phyloP scores from a whole-genome alignment of 2,797 vertebrate genomes.

The Sebastes nivosus region DNA sequence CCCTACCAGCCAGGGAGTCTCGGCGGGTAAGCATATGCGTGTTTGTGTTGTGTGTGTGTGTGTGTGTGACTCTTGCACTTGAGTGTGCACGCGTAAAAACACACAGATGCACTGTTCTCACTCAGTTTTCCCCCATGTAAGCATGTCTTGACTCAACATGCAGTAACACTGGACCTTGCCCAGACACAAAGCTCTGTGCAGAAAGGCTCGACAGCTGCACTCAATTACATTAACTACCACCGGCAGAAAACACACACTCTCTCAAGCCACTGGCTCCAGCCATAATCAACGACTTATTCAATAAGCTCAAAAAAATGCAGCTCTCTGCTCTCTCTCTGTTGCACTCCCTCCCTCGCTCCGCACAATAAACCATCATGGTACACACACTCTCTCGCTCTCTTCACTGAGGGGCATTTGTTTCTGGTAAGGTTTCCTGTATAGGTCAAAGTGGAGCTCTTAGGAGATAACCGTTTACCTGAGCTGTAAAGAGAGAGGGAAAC shows the following conservation, averaged over 20 bases:
- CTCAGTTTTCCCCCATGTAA: slow-evolving; percentile 62
- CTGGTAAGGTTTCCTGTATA: slow-evolving; percentile 33
- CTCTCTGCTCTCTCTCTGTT: slow-evolving; percentile 45
- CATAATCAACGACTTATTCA: slow-evolving; percentile 78
- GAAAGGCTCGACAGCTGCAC: slow-evolving; percentile 76
- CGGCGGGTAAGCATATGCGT: slow-evolving; percentile 35
- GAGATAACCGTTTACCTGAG: slow-evolving; percentile 45
- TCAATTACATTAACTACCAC: slow-evolving; percentile 79
- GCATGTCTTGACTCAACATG: slow-evolving; percentile 68
- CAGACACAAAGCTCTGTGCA: slow-evolving; percentile 72
- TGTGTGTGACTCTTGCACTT: slow-evolving; percentile 41
- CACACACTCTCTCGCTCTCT: slow-evolving; percentile 4
- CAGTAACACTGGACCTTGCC: slow-evolving; percentile 59
- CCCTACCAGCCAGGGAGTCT: slow-evolving; percentile 49
- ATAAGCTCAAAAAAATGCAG: slow-evolving; percentile 73
- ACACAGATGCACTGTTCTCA: slow-evolving; percentile 71
- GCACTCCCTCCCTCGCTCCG: background rate
- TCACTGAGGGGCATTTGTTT: slow-evolving; percentile 35
- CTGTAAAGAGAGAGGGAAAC: slow-evolving; percentile 10
- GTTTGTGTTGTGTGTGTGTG: slow-evolving; percentile 30
- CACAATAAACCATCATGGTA: background rate
- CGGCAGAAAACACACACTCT: slow-evolving; percentile 65
- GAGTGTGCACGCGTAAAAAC: slow-evolving; percentile 39
- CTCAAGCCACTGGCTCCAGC: slow-evolving; percentile 70
- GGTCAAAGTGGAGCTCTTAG: slow-evolving; percentile 52